Conservation (phyloP, 2,797 vertebrate species). For the Pteronotus mesoamericanus region DNA sequence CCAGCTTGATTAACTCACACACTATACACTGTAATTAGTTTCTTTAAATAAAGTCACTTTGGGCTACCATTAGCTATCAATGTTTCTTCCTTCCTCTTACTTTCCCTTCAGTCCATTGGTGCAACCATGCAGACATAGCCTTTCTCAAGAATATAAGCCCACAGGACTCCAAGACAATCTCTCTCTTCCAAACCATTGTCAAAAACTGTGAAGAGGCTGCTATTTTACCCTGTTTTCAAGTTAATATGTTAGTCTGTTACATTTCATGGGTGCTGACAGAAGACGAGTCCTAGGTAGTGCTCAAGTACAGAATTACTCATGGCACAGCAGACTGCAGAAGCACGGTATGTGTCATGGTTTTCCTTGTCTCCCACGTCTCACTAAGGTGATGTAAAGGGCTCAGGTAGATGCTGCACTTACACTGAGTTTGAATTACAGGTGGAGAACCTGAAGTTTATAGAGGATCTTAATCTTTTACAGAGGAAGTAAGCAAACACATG, state of each 20-base stretch:
- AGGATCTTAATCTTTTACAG: not conserved
- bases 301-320: not conserved
- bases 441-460: not conserved
- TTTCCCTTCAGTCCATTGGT: not conserved
- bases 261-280: not conserved
- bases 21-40: not conserved
- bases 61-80: not conserved
- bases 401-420: not conserved
- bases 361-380: not conserved
- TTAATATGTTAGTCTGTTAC: not conserved
- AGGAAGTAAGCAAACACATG: not conserved
- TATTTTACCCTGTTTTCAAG: not conserved
- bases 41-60: not conserved
- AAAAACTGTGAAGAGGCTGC: not conserved
- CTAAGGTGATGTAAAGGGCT: rapidly evolving
- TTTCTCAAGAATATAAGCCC: not conserved
- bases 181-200: not conserved
- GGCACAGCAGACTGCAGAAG: not conserved
- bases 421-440: not conserved
- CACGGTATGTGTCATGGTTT: rapidly evolving
- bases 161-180: not conserved
- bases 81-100: not conserved
- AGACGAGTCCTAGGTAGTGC: not conserved
- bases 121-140: not conserved
- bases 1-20: not conserved